Percentiles rank a stretch among this genome's conserved stretches.
These are phyloP conservation scores for Axis porcinus DNA, from an alignment of 2,113 vertebrate genomes.

Conservation along the genomic window DNA sequence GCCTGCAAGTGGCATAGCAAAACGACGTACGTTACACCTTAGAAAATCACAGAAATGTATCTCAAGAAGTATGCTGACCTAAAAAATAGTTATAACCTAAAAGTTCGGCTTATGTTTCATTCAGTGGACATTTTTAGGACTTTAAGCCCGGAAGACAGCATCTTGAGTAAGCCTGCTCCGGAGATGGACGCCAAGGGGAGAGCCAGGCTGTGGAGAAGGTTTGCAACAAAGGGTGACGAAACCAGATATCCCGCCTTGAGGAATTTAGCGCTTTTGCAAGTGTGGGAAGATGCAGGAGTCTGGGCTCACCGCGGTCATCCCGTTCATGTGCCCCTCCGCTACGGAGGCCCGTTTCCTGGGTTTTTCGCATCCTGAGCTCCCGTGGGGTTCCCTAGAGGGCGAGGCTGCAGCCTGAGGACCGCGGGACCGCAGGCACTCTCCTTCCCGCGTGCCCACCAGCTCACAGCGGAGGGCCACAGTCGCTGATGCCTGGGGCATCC, in stretches of 20 bases:
- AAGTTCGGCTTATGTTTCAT: neutral
- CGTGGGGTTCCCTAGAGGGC: neutral
- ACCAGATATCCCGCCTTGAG: fast-evolving
- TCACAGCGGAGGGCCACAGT: neutral
- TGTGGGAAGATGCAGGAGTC: neutral
- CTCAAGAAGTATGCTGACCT: neutral
- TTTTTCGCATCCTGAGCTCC: neutral
- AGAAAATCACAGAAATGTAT: neutral
- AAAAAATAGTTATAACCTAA: neutral
- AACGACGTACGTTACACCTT: neutral
- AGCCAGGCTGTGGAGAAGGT: neutral
- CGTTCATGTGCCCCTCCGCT: neutral
- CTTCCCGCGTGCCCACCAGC: neutral
- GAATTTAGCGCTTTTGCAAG: fast-evolving
- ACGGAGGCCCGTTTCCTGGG: neutral
- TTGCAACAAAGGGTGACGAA: fast-evolving
- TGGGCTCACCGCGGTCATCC: neutral
- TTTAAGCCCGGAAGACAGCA: neutral
- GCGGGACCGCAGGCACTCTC: neutral
- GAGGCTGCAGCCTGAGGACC: neutral
- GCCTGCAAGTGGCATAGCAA: neutral
- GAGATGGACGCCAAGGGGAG: fast-evolving
- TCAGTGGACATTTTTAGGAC: neutral
- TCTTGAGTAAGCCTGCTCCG: neutral
- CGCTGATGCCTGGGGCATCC: neutral